Conservation (phyloP, 2,888 invertebrate species). For the Eucera pruinosa region DNA sequence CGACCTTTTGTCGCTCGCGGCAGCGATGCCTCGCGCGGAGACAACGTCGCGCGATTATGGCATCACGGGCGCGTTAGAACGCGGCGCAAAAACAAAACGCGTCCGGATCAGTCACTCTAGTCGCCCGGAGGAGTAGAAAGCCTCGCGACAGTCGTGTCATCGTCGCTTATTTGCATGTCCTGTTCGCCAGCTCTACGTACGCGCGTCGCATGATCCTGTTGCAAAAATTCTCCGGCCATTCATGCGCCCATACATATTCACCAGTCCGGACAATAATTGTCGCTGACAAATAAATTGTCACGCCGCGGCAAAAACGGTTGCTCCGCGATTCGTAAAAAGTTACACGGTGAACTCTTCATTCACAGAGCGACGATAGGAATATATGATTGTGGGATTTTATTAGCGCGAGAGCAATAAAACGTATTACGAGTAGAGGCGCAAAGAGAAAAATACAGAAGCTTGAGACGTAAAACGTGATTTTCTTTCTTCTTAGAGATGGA, state of each 20-base stretch:
- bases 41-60: not conserved
- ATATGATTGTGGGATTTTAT: no score
- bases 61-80: slow-evolving; percentile 5
- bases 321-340: no score
- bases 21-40: not conserved
- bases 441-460: no score
- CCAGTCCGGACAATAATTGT: no score
- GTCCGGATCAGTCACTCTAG: slow-evolving; percentile 49
- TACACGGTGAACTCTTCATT: no score
- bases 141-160: slow-evolving; percentile 51
- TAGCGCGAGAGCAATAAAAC: no score
- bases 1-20: not conserved
- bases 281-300: no score
- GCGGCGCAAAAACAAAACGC: slow-evolving; percentile 40
- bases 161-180: slow-evolving; percentile 48
- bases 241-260: not conserved
- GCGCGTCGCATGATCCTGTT: not conserved
- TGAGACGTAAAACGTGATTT: no score
- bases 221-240: slow-evolving; percentile 17
- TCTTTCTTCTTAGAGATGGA: no score
- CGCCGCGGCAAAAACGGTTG: no score
- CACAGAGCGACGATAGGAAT: no score
- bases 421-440: no score
- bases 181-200: slow-evolving; percentile 26
- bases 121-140: slow-evolving; percentile 60